These are phyloP conservation scores for Desmodus rotundus DNA, from an alignment of 2,113 vertebrate species.

Conservation along the genomic window DNA sequence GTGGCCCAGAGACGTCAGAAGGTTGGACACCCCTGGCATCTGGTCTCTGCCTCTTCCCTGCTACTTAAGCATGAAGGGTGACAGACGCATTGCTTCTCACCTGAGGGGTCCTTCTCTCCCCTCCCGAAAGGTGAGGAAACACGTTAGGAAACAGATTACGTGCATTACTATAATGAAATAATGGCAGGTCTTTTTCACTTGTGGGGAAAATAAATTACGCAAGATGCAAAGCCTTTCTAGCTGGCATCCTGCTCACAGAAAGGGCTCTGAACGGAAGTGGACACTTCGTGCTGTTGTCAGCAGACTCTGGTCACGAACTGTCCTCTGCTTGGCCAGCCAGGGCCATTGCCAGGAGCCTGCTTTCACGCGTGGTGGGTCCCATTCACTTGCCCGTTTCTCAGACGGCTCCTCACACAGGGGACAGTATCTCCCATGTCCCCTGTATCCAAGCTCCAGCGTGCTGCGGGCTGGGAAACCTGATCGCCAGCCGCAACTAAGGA, in stretches of 20 bases:
- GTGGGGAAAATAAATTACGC: background rate
- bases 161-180: background rate
- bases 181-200: background rate
- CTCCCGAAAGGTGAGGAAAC: background rate
- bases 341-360: background rate
- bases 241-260: background rate
- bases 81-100: accelerated
- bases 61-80: too few relatives aligned
- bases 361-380: accelerated
- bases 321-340: background rate
- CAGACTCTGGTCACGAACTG: background rate
- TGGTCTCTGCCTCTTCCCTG: background rate
- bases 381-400: background rate
- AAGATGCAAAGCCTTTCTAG: background rate
- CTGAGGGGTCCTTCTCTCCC: background rate
- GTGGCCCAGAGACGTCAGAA: too few relatives aligned
- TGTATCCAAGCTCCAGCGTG: accelerated
- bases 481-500: background rate
- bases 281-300: accelerated
- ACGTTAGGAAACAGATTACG: background rate
- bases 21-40: too few relatives aligned
- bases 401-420: accelerated
- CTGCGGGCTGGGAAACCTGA: background rate
- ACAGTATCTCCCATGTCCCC: accelerated
- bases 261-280: background rate